Evolutionary conservation across 2,113 vertebrate species (phyloP), one percentile per base, ranked within the genome.

Genomic region (Myotis davidii): DNA sequence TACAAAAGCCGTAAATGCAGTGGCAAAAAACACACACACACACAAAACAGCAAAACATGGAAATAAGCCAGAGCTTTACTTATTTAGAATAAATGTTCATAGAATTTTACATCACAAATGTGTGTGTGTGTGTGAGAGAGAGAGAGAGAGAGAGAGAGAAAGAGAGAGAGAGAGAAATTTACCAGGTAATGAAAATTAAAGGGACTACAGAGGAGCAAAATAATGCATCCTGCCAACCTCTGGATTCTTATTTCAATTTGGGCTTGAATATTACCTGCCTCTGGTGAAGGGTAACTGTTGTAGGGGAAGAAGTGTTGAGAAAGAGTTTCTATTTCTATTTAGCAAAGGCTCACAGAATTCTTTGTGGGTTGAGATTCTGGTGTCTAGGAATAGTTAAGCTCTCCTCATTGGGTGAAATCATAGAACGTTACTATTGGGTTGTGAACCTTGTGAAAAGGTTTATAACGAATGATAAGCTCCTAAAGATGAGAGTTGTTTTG

Each of bases 51-150:
- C 29, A 70, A 67, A 74, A 83, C 16, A 65, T 45, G 9, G 27
- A 94, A 77, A 69, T 95, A 69, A 69, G 50, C n/a, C 48, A 42
- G 6, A 64, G 61, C 27, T 94, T 73, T 6, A 8, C 27, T 90
- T 64, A 88, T 94, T 94, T 95, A 69, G 45, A 92, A 95, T 73
- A 72, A 91, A 88, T 72, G 37, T 65, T 81, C 56, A 69, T 59
- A 61, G 42, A 86, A 4, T 74, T 89, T 92, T 54, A 12, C 50
- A 5, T 45, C 84, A 0, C 29, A 2, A 27, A 0, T 32, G 32
- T 67, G 14, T 67, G 64, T 69, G 39, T 25, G 9, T 25, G 56
- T 25, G 23, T 11, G 54, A 25, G 72, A 39, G 83, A 87, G 10
- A 32, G 23, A 23, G 73, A 42, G 70, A 87, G 10, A 32, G 23